Conservation (phyloP, 92 coral and sea anemone genomes). For the Scolanthus callimorphus region DNA sequence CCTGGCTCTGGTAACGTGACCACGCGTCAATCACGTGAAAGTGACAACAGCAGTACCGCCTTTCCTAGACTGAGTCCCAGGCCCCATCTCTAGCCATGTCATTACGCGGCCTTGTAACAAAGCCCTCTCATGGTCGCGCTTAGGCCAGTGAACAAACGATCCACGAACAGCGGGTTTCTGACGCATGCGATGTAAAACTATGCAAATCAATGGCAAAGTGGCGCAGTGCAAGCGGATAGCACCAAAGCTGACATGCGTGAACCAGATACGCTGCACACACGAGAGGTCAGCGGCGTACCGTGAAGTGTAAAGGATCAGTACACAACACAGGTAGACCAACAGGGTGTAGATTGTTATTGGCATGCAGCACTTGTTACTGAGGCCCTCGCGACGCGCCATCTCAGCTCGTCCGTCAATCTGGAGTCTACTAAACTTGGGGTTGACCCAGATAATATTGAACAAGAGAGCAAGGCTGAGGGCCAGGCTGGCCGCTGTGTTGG, state of each 20-base stretch:
- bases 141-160: too few species aligned
- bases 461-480: conserved; percentile 8
- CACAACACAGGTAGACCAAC: conserved; percentile 10
- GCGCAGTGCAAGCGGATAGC: conserved; percentile 24
- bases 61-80: too few species aligned
- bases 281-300: conserved; percentile 4
- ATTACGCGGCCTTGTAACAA: too few species aligned
- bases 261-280: conserved; percentile 21
- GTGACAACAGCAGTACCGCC: too few species aligned
- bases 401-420: conserved; percentile 5
- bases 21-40: too few species aligned
- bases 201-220: conserved; percentile 1
- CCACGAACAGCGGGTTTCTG: too few species aligned
- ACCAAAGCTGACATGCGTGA: conserved; percentile 17
- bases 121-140: too few species aligned
- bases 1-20: too few species aligned
- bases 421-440: conserved; percentile 9
- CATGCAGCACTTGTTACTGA: conserved; percentile 2
- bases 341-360: conserved; percentile 17
- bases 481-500: conserved; percentile 10
- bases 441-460: conserved; percentile 11
- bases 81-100: too few species aligned
- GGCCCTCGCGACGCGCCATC: conserved; percentile 12
- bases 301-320: conserved; percentile 8
- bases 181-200: too few species aligned